Percentiles rank a stretch among this genome's conserved stretches.
These are phyloP conservation scores for Picus viridis DNA, from an alignment of 2,797 vertebrate species.

Conservation along the genomic window DNA sequence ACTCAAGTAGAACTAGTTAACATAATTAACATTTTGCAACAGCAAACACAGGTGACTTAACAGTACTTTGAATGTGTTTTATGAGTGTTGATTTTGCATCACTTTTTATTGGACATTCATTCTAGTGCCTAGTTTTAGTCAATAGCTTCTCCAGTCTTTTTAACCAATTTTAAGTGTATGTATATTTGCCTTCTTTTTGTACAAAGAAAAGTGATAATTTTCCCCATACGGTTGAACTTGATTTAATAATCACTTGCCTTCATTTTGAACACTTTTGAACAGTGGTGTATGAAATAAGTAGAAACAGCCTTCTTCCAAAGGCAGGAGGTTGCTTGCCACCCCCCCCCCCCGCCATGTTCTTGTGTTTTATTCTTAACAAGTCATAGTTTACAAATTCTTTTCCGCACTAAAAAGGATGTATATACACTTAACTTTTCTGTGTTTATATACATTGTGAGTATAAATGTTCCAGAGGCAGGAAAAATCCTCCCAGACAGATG, in stretches of 20 bases:
- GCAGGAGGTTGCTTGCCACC: not conserved
- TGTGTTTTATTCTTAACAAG: not conserved
- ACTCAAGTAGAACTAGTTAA: not conserved
- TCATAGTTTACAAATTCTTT: not conserved
- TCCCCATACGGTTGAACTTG: not conserved
- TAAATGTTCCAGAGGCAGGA: not conserved
- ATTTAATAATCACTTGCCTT: not conserved
- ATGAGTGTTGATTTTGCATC: not conserved
- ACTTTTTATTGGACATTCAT: not conserved
- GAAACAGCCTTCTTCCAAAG: not conserved
- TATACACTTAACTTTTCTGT: not conserved
- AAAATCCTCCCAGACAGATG: constrained; percentile 18
- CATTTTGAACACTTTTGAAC: not conserved
- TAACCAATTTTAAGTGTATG: not conserved
- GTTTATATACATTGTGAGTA: not conserved
- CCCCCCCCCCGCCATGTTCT: not conserved
- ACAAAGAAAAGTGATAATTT: not conserved
- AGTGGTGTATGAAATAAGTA: not conserved
- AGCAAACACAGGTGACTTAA: not conserved
- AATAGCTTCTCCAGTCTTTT: not conserved
- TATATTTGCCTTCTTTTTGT: not conserved
- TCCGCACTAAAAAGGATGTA: not conserved
- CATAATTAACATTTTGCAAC: not conserved
- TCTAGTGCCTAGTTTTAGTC: not conserved
- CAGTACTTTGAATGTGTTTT: not conserved